Evolutionary conservation across 2,113 vertebrate genomes (phyloP).

Genomic region (Dolichotis patagonum): DNA sequence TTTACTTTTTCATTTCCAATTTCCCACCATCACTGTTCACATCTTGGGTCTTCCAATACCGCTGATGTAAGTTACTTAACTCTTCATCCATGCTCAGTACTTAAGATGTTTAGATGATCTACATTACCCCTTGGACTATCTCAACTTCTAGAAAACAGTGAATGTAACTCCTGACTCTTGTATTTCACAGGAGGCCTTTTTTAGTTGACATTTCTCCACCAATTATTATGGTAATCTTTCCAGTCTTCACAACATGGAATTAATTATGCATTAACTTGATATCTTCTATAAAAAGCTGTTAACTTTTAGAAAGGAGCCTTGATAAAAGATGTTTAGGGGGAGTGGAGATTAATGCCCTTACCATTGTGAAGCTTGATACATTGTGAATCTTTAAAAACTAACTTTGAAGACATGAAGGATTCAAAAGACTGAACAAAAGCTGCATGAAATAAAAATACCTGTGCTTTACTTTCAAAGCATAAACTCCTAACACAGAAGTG

Average conservation of each 20-base stretch:
- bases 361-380: not conserved
- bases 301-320: not conserved
- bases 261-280: not conserved
- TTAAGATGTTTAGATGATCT: not conserved
- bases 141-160: not conserved
- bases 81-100: not conserved
- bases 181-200: not conserved
- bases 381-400: slow-evolving; percentile 1
- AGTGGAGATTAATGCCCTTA: slow-evolving; percentile 6
- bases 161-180: not conserved
- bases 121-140: not conserved
- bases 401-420: not conserved
- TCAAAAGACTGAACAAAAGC: not conserved
- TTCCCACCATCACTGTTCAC: not conserved
- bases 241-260: slow-evolving; percentile 16
- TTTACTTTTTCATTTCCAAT: not conserved
- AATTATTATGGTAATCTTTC: slow-evolving; percentile 22
- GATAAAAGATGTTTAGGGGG: not conserved
- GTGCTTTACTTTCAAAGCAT: slow-evolving; percentile 27
- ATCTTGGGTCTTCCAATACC: not conserved
- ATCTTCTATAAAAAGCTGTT: slow-evolving; percentile 21
- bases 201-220: not conserved
- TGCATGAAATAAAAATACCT: not conserved
- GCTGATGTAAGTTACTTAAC: not conserved
- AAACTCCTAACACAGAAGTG: not conserved